phyloP scores from a whole-genome alignment of 2,888 invertebrate genomes.

The Standfussiana lucernea region DNA sequence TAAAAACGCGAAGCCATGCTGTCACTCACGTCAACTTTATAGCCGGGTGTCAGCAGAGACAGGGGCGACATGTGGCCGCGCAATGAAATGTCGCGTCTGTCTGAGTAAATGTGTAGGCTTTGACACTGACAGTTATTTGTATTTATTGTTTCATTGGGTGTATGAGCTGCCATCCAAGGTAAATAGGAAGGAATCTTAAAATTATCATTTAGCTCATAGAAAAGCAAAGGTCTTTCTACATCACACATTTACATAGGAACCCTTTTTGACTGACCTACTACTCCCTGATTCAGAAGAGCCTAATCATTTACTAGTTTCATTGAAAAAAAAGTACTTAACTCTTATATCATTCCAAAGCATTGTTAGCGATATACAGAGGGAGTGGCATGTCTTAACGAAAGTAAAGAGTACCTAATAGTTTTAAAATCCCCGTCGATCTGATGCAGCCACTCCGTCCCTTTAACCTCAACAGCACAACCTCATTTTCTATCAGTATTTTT shows the following conservation, averaged over 20 bases:
- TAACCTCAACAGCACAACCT: background rate
- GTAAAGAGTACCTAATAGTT: background rate
- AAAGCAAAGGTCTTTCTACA: background rate
- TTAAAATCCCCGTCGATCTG: background rate
- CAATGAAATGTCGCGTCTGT: conserved; percentile 55
- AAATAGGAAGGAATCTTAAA: background rate
- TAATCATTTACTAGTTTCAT: background rate
- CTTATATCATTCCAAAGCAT: background rate
- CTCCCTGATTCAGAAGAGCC: background rate
- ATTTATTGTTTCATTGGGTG: conserved; percentile 7
- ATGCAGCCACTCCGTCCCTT: background rate
- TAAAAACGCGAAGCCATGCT: conserved; percentile 34
- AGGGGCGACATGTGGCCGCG: conserved; percentile 40
- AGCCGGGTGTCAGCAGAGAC: conserved; percentile 42
- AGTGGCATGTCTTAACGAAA: too few species aligned
- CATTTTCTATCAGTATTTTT: background rate
- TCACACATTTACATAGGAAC: background rate
- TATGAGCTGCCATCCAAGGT: background rate
- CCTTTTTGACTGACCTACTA: background rate
- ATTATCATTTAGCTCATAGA: background rate
- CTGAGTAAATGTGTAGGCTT: conserved; percentile 21
- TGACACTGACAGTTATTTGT: conserved; percentile 14
- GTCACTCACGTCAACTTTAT: conserved; percentile 54
- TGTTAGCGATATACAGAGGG: background rate
- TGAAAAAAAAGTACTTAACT: background rate